A percentile compares a stretch with the other conserved stretches of the same genome.
Conservation (phyloP, 2,888 invertebrate species). For the Tiphia femorata region DNA sequence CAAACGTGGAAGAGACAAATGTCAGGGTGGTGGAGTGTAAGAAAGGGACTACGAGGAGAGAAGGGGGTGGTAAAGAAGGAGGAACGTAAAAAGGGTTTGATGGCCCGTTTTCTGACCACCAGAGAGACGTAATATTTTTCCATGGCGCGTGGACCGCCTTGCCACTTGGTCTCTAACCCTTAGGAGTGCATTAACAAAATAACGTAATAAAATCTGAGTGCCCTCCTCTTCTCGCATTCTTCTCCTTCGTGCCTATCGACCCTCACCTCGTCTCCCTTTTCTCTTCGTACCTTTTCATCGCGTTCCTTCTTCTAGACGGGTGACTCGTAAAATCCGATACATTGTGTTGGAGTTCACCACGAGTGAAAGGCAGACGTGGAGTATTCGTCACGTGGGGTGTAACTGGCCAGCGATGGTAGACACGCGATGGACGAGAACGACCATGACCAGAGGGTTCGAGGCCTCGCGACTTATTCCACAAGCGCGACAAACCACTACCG, state of each 20-base stretch:
- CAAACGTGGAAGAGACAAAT: constrained; percentile 19
- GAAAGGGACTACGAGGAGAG: constrained; percentile 14
- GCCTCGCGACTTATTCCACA: too few relatives aligned
- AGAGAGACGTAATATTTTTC: constrained; percentile 49
- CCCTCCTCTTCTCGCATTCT: constrained; percentile 6
- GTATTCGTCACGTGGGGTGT: constrained; percentile 56
- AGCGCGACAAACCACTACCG: too few relatives aligned
- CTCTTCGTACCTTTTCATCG: constrained; percentile 9
- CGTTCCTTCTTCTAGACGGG: constrained; percentile 33
- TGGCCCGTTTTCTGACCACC: constrained; percentile 43
- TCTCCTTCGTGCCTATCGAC: constrained; percentile 10
- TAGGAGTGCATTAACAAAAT: constrained; percentile 67
- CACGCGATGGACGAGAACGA: constrained; percentile 57
- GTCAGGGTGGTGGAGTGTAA: constrained; percentile 21
- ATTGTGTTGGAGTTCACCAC: too few relatives aligned
- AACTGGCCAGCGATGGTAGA: constrained; percentile 39
- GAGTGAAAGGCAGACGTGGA: constrained; percentile 39
- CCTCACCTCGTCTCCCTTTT: constrained; percentile 6
- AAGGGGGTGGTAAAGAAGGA: constrained; percentile 12
- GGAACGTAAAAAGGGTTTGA: constrained; percentile 57
- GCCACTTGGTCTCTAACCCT: too few relatives aligned
- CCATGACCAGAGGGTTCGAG: too few relatives aligned
- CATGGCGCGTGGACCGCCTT: constrained; percentile 34
- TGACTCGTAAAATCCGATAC: constrained; percentile 62
- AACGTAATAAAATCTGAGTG: constrained; percentile 66